Base-by-base conservation (phyloP, 1,140 invertebrate genomes). In the Tribolium castaneum region DNA sequence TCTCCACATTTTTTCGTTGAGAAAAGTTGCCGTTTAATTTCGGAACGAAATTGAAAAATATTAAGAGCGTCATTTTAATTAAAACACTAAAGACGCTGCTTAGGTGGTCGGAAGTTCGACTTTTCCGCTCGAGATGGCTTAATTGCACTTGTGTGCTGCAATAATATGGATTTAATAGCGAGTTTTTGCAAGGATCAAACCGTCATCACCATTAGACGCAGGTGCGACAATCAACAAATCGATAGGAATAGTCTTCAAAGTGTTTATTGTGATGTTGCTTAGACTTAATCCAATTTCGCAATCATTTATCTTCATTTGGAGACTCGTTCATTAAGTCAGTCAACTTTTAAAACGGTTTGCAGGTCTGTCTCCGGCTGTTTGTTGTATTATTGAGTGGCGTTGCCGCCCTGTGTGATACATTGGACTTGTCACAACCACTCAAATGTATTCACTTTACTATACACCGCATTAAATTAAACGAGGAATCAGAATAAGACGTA, bases 221-320 rank as follows among this genome's bases (percentile, higher is more conserved):
- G 39, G 39, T 45, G 39, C n/a, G 39, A 45, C 25, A 30, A 30
- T 30, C 3, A 30, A 30, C 25, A 30, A 30, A 30, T 30, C 25
- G 6, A 30, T 30, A 30, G 25, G 34, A 39, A 10, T n/a, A 45
- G 39, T 45, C 39, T 30, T 30, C 25, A 30, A 30, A 80, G 80
- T 83, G 80, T 81, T 82, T 78, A 78, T 80, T 70, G 75, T 19
- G 16, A 19, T 19, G 16, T 52, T 78, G 73, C 75, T 81, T 62
- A 84, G 71, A 78, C 78, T 77, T 86, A 87, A 87, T 87, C 85
- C 86, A 87, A 87, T 87, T 86, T 86, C 80, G 52, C 71, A 82
- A 84, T 82, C 85, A 87, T 87, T 87, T 86, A 87, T 87, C 86
- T 87, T 87, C 86, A 86, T 87, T 87, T 87, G 82, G 79, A 75